Conservation (phyloP, 2,888 invertebrate genomes). For the Xanthia togata region DNA sequence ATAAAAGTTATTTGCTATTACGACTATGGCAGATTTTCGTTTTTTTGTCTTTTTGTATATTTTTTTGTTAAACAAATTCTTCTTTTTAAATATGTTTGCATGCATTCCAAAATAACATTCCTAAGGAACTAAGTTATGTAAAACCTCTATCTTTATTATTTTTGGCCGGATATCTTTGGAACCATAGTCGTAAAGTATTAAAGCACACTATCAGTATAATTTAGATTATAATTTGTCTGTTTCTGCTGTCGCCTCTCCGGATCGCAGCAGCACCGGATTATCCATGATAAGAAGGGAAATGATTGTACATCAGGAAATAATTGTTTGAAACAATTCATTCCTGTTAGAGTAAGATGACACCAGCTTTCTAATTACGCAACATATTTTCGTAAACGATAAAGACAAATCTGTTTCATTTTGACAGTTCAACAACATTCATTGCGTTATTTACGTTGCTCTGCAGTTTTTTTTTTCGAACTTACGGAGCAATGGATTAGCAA, state of each 20-base stretch:
- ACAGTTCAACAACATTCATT: no score
- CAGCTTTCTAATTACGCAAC: no score
- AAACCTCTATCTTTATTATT: background rate
- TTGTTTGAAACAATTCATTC: slow-evolving; percentile 26
- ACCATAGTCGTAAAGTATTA: slow-evolving; percentile 41
- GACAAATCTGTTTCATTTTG: no score
- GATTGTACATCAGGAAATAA: background rate
- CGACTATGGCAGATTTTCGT: slow-evolving; percentile 31
- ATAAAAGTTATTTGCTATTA: slow-evolving; percentile 34
- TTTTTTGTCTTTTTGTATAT: background rate
- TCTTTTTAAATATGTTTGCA: background rate
- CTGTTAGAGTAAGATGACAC: background rate
- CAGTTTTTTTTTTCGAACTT: no score
- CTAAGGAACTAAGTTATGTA: background rate
- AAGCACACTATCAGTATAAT: slow-evolving; percentile 47
- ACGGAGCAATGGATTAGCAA: no score
- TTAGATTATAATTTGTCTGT: slow-evolving; percentile 53
- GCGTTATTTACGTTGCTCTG: no score
- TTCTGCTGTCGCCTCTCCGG: slow-evolving; percentile 73
- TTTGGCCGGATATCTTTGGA: background rate
- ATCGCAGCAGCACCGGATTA: slow-evolving; percentile 71
- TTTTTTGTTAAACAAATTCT: slow-evolving; percentile 3
- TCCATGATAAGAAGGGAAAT: slow-evolving; percentile 2
- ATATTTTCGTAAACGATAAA: no score
- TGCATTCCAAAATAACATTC: background rate